phyloP scores from a whole-genome alignment of 1,140 invertebrate species.

The Araneus ventricosus region DNA sequence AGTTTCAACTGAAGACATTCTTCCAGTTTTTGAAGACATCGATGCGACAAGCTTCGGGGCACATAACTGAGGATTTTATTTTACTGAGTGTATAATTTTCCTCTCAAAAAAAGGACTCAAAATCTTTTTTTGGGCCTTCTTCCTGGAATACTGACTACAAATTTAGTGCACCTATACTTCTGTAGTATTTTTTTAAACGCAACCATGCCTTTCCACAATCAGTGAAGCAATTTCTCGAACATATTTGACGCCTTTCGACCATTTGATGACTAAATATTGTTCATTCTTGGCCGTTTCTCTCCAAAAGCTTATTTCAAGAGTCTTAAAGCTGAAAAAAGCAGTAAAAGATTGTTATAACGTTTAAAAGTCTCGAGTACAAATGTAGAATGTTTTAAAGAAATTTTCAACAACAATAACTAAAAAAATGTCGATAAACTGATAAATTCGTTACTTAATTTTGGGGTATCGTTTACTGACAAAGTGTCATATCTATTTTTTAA shows the following conservation, averaged over 20 bases:
- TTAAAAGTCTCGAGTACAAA: background rate
- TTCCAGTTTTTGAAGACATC: background rate
- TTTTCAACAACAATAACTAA: background rate
- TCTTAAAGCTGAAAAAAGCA: background rate
- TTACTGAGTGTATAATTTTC: background rate
- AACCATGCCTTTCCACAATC: background rate
- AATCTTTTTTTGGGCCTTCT: background rate
- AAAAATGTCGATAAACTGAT: background rate
- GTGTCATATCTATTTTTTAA: too few relatives aligned
- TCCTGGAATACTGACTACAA: background rate
- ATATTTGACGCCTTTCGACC: background rate
- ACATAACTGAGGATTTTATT: background rate
- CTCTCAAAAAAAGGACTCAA: background rate
- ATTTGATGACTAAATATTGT: background rate
- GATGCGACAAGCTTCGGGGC: background rate
- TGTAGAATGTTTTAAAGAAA: background rate
- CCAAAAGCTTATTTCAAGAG: background rate
- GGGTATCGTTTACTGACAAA: background rate
- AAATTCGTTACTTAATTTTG: background rate
- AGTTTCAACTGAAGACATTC: background rate
- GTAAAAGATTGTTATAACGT: background rate
- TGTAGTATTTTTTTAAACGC: background rate
- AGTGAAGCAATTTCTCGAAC: background rate
- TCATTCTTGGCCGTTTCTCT: background rate
- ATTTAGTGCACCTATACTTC: background rate